phyloP scores from a whole-genome alignment of 2,888 invertebrate species.

The Scaptomyza caliginosa region DNA sequence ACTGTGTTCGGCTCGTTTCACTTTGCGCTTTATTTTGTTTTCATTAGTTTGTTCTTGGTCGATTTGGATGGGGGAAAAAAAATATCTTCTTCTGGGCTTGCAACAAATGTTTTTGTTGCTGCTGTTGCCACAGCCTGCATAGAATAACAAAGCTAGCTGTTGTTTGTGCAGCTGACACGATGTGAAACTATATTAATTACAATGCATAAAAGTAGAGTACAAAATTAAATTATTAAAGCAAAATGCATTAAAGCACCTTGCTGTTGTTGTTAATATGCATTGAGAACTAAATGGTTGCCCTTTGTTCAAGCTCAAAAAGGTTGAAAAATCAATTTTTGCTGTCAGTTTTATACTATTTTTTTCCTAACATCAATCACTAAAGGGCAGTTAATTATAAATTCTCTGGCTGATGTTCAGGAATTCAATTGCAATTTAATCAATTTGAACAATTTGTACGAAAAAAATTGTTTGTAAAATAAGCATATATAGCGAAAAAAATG shows the following conservation, averaged over 20 bases:
- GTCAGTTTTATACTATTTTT: background rate
- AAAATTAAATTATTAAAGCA: conserved; percentile 20
- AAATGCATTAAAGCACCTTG: too few relatives aligned
- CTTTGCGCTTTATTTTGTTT: conserved; percentile 46
- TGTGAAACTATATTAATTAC: conserved; percentile 21
- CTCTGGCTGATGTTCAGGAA: background rate
- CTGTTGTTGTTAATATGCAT: too few relatives aligned
- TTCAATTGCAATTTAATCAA: conserved; percentile 7
- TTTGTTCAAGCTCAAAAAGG: background rate
- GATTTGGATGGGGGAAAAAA: conserved; percentile 20
- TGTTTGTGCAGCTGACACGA: background rate
- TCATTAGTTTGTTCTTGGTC: conserved; percentile 28
- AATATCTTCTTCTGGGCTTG: conserved; percentile 21
- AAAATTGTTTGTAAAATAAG: background rate
- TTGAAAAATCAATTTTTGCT: background rate
- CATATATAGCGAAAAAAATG: too few relatives aligned
- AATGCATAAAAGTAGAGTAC: conserved; percentile 6
- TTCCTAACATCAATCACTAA: background rate
- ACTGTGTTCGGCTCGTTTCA: conserved; percentile 46
- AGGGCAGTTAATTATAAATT: background rate
- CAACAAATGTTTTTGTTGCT: conserved; percentile 22
- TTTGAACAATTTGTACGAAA: background rate
- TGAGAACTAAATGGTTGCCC: too few relatives aligned
- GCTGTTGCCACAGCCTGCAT: conserved; percentile 3
- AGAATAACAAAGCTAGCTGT: conserved; percentile 21